A percentile compares a stretch with the other conserved stretches of the same genome.
These are phyloP conservation scores for Zaprionus camerounensis DNA, from an alignment of 1,140 invertebrate genomes.

Conservation along the genomic window DNA sequence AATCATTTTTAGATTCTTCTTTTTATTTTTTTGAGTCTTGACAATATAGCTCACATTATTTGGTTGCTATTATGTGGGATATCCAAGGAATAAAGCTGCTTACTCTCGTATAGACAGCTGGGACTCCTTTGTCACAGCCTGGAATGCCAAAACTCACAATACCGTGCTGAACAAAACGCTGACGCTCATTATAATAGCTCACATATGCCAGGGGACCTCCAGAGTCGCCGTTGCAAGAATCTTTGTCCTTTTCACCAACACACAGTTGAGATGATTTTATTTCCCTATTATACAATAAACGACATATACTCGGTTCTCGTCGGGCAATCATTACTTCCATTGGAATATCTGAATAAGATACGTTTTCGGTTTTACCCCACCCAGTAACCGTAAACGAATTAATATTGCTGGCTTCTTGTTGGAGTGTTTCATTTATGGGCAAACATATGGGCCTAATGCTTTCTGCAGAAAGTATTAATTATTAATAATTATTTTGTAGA, in stretches of 20 bases:
- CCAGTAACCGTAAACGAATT: conserved; percentile 10
- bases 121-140: background rate
- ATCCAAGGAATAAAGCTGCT: conserved; percentile 28
- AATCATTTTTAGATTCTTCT: no score
- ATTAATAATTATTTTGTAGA: no score
- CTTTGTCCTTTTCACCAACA: background rate
- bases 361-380: conserved; percentile 15
- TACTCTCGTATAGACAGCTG: conserved; percentile 34
- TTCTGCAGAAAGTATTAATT: background rate
- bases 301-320: background rate
- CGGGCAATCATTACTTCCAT: background rate
- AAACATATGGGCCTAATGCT: conserved; percentile 18
- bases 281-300: background rate
- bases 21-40: no score
- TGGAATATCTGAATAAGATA: background rate
- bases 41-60: no score
- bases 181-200: background rate
- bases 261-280: conserved; percentile 8
- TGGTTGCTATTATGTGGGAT: no score
- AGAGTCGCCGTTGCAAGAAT: conserved; percentile 25
- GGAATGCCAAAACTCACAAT: conserved; percentile 15
- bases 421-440: conserved; percentile 11
- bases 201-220: conserved; percentile 14
- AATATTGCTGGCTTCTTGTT: background rate
- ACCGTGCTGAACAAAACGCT: conserved; percentile 24